These are phyloP conservation scores for Nyctibius grandis DNA, from an alignment of 2,797 vertebrate species.

Conservation along the genomic window DNA sequence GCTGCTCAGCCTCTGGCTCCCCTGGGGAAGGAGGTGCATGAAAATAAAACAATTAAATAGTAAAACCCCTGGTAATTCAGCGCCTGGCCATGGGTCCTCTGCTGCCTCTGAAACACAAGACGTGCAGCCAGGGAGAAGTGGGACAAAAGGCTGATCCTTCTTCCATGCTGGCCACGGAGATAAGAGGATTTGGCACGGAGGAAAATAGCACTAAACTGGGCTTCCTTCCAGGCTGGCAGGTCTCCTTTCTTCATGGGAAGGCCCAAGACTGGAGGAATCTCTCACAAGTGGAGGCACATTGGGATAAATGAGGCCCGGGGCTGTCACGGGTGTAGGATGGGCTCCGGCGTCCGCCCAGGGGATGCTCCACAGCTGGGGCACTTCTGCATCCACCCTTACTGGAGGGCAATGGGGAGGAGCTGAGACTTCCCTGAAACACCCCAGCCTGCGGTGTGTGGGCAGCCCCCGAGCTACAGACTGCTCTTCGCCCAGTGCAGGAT, in stretches of 20 bases:
- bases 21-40: background rate
- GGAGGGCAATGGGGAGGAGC: background rate
- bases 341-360: background rate
- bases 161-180: background rate
- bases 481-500: background rate
- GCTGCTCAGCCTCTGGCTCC: background rate
- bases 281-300: background rate
- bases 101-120: background rate
- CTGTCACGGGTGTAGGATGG: background rate
- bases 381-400: background rate
- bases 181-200: constrained; percentile 21
- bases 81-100: background rate
- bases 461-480: background rate
- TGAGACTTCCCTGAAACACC: background rate
- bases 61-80: background rate
- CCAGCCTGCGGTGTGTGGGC: background rate
- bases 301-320: background rate
- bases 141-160: background rate
- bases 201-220: background rate
- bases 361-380: background rate
- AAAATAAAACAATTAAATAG: background rate
- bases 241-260: background rate
- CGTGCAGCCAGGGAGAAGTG: background rate
- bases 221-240: background rate
- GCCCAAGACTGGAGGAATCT: background rate